Conservation (phyloP, 2,888 invertebrate genomes). For the Gnatocerus cornutus region DNA sequence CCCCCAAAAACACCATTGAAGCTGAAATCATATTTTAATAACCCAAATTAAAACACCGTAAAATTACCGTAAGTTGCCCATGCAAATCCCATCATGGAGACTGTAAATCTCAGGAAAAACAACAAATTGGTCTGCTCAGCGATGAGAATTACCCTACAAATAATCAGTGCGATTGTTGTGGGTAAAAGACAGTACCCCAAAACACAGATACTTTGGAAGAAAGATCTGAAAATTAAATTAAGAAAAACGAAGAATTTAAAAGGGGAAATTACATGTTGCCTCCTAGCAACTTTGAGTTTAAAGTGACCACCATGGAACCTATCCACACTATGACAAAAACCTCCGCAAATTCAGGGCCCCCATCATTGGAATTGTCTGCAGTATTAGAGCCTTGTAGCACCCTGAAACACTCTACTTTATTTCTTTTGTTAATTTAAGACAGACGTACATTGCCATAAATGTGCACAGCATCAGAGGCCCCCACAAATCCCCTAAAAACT, state of each 20-base stretch:
- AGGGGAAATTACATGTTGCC: constrained; percentile 93
- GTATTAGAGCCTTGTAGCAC: constrained; percentile 88
- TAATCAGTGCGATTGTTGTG: constrained; percentile 86
- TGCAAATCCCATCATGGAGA: constrained; percentile 88
- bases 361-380: constrained; percentile 82
- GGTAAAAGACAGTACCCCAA: constrained; percentile 98
- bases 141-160: constrained; percentile 88
- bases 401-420: constrained; percentile 65
- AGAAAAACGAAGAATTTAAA: constrained; percentile 21
- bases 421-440: no score
- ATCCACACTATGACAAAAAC: constrained; percentile 99
- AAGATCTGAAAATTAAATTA: constrained; percentile 79
- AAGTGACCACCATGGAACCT: constrained; percentile 95
- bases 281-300: constrained; percentile 96
- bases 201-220: constrained; percentile 98
- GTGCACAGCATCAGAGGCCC: constrained; percentile 97
- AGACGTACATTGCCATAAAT: constrained; percentile 85
- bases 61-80: constrained; percentile 95
- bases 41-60: background rate
- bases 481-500: constrained; percentile 95
- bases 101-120: constrained; percentile 87
- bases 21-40: constrained; percentile 78
- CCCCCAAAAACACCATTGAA: constrained; percentile 94
- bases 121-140: constrained; percentile 80
- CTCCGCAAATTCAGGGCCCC: constrained; percentile 97